Evolutionary conservation across 2,888 invertebrate species (phyloP).

Genomic region (Sphecodes monilicornis): DNA sequence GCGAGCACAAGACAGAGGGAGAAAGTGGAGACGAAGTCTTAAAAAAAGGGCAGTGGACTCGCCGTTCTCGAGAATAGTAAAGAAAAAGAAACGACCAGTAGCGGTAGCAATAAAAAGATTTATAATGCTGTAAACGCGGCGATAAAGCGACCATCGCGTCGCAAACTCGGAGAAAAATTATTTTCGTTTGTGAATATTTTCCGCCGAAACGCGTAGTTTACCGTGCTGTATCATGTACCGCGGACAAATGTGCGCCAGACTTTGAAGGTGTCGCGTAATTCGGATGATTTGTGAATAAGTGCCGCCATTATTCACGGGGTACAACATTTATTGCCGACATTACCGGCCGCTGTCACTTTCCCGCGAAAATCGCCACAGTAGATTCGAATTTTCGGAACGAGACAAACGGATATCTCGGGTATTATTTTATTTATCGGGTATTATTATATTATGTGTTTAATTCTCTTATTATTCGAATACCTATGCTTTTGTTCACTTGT

Average conservation of each 20-base stretch:
- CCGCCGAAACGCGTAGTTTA: slow-evolving; percentile 56
- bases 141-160: slow-evolving; percentile 56
- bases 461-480: not conserved
- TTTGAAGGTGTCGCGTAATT: slow-evolving; percentile 44
- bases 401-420: not conserved
- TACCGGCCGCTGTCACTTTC: slow-evolving; percentile 50
- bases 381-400: not conserved
- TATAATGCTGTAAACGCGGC: slow-evolving; percentile 64
- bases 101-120: slow-evolving; percentile 64
- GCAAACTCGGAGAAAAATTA: slow-evolving; percentile 25
- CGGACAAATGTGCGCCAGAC: slow-evolving; percentile 14
- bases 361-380: slow-evolving; percentile 43
- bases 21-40: slow-evolving; percentile 6
- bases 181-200: slow-evolving; percentile 55
- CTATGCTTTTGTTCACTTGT: not conserved
- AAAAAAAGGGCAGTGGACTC: slow-evolving; percentile 22
- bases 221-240: slow-evolving; percentile 24
- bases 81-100: slow-evolving; percentile 16
- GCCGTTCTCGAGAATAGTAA: slow-evolving; percentile 22
- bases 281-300: slow-evolving; percentile 61
- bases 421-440: not conserved
- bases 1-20: slow-evolving; percentile 24
- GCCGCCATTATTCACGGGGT: slow-evolving; percentile 48
- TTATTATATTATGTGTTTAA: not conserved
- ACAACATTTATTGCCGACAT: slow-evolving; percentile 55